Percentiles rank a stretch among this genome's conserved stretches.
phyloP scores from a whole-genome alignment of 2,888 invertebrate genomes.

The Cataglyphis livida region DNA sequence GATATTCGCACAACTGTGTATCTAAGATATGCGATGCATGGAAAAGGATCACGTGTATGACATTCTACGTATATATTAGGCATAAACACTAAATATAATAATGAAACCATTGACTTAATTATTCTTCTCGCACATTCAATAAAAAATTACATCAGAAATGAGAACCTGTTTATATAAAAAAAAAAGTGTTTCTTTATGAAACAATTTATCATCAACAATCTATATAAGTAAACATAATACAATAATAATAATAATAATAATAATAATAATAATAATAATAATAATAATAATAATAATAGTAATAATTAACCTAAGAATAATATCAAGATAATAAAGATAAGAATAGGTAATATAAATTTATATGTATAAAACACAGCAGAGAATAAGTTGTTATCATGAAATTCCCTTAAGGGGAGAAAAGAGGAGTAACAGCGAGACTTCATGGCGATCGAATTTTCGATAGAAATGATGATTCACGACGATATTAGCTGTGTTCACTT shows the following conservation, averaged over 20 bases:
- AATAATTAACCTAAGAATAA: constrained; percentile 45
- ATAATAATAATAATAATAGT: constrained; percentile 52
- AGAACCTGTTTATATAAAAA: constrained; percentile 56
- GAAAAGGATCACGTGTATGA: constrained; percentile 29
- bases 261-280: constrained; percentile 47
- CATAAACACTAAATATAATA: constrained; percentile 51
- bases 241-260: constrained; percentile 33
- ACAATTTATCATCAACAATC: constrained; percentile 80
- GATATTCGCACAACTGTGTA: constrained; percentile 7
- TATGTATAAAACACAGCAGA: constrained; percentile 84
- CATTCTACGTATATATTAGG: constrained; percentile 40
- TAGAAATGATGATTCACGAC: constrained; percentile 70
- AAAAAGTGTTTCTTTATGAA: constrained; percentile 73
- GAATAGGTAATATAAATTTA: constrained; percentile 65
- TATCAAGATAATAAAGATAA: constrained; percentile 49
- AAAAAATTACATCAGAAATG: constrained; percentile 54
- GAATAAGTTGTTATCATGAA: constrained; percentile 75
- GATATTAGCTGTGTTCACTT: constrained; percentile 84
- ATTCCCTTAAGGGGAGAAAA: constrained; percentile 66
- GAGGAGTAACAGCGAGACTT: constrained; percentile 65
- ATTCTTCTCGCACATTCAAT: constrained; percentile 17
- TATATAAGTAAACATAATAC: constrained; percentile 73
- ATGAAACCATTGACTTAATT: constrained; percentile 44
- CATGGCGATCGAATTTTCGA: constrained; percentile 67
- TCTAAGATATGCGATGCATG: constrained; percentile 20